Percentiles rank a stretch among this genome's conserved stretches.
These are phyloP conservation scores for Halcyon senegalensis DNA, from an alignment of 2,113 vertebrate genomes.

Conservation along the genomic window DNA sequence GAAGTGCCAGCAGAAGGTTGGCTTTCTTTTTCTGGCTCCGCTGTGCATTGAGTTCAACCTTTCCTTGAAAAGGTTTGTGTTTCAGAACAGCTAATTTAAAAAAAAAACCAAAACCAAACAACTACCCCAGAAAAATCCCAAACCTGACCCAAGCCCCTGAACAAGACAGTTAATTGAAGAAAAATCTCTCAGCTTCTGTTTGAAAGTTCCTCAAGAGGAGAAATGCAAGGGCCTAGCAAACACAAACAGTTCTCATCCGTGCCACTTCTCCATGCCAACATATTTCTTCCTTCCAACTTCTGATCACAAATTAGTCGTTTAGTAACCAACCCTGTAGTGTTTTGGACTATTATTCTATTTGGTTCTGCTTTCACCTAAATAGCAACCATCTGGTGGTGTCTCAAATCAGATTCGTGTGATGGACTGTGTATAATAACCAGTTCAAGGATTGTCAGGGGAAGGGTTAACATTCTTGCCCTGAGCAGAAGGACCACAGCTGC, in stretches of 20 bases:
- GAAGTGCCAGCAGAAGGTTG: neutral
- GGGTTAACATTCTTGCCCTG: conserved; percentile 62
- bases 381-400: conserved; percentile 53
- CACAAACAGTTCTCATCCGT: neutral
- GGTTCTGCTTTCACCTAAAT: conserved; percentile 49
- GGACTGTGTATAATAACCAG: conserved; percentile 43
- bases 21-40: neutral
- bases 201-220: neutral
- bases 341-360: conserved; percentile 31
- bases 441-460: conserved; percentile 60
- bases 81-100: conserved; percentile 17
- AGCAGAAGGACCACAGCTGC: conserved; percentile 51
- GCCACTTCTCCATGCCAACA: conserved; percentile 22
- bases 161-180: neutral
- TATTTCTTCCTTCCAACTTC: conserved; percentile 35
- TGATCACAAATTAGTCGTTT: conserved; percentile 42
- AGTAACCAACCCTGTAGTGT: conserved; percentile 15
- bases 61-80: conserved; percentile 9
- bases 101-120: neutral
- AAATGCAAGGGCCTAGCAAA: neutral
- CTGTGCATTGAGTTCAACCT: neutral
- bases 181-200: neutral
- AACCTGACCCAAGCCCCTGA: neutral
- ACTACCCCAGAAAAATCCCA: neutral
- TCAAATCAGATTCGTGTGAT: conserved; percentile 26